phyloP scores from a whole-genome alignment of 2,888 invertebrate genomes.

The Ochropleura leucogaster region DNA sequence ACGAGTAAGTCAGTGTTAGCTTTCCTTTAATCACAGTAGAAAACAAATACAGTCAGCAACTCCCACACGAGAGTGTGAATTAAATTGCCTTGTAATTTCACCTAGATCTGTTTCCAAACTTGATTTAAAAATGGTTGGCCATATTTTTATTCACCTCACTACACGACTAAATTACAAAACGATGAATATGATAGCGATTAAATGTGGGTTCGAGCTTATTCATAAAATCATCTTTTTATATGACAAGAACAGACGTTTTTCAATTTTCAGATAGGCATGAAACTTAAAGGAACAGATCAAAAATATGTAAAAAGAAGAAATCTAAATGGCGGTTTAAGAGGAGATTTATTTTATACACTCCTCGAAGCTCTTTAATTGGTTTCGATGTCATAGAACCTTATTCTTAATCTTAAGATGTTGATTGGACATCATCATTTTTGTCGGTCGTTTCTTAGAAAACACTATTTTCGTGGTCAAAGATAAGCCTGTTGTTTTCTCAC shows the following conservation, averaged over 20 bases:
- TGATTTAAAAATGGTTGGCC: not conserved
- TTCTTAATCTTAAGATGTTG: not conserved
- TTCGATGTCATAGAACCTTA: not conserved
- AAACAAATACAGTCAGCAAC: constrained; percentile 2
- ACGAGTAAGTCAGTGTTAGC: not conserved
- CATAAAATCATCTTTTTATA: constrained; percentile 13
- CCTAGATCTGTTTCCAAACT: not conserved
- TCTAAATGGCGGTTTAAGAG: not conserved
- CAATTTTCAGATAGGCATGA: constrained; percentile 18
- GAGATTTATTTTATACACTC: constrained; percentile 1
- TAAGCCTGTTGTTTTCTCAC: constrained; percentile 8
- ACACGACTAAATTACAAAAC: constrained; percentile 12
- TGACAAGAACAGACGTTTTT: constrained; percentile 35
- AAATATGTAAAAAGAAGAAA: constrained; percentile 4
- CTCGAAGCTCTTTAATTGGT: not conserved
- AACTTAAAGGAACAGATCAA: constrained; percentile 4
- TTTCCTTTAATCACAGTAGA: not conserved
- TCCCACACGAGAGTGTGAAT: not conserved
- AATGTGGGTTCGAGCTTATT: constrained; percentile 4
- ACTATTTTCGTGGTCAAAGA: not conserved
- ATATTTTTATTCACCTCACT: constrained; percentile 9
- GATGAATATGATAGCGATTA: constrained; percentile 10
- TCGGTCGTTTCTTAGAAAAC: not conserved
- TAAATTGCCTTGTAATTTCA: not conserved
- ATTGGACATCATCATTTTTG: not conserved